Conservation (phyloP, 1,140 invertebrate species). For the Meloidogyne floridensis region DNA sequence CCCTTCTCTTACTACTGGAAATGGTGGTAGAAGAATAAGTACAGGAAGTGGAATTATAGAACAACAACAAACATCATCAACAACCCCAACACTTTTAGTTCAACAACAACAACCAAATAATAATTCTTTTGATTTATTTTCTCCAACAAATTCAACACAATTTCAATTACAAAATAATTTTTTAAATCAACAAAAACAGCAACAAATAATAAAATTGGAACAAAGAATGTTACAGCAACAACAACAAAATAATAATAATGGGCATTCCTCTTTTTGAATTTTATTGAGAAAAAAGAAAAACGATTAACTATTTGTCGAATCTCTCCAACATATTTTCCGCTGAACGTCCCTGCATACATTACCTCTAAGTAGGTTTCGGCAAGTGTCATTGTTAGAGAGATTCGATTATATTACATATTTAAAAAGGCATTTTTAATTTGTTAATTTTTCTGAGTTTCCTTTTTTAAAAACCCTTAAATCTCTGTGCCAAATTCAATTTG, state of each 20-base stretch:
- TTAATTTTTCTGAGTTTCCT: too few relatives aligned
- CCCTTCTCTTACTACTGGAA: neutral
- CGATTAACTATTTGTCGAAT: too few relatives aligned
- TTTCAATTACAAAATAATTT: slow-evolving; percentile 5
- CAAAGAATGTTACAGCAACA: slow-evolving; percentile 1
- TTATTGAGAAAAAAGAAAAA: too few relatives aligned
- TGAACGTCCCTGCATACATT: too few relatives aligned
- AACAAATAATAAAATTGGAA: slow-evolving; percentile 3
- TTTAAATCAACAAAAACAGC: slow-evolving; percentile 1
- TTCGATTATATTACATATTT: too few relatives aligned
- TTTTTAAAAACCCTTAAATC: too few relatives aligned
- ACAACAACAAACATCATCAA: neutral
- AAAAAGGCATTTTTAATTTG: too few relatives aligned
- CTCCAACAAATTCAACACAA: neutral
- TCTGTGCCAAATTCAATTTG: too few relatives aligned
- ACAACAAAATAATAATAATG: neutral
- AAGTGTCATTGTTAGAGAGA: too few relatives aligned
- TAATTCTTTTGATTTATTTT: neutral
- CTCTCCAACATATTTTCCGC: too few relatives aligned
- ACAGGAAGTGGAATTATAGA: slow-evolving; percentile 1
- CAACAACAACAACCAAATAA: neutral
- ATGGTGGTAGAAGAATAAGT: slow-evolving; percentile 2
- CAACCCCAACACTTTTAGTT: neutral
- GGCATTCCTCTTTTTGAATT: neutral
- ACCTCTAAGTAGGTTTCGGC: too few relatives aligned